Evolutionary conservation across 2,113 vertebrate species (phyloP), one percentile per base, ranked within the genome.

Genomic region (Labrus mixtus): DNA sequence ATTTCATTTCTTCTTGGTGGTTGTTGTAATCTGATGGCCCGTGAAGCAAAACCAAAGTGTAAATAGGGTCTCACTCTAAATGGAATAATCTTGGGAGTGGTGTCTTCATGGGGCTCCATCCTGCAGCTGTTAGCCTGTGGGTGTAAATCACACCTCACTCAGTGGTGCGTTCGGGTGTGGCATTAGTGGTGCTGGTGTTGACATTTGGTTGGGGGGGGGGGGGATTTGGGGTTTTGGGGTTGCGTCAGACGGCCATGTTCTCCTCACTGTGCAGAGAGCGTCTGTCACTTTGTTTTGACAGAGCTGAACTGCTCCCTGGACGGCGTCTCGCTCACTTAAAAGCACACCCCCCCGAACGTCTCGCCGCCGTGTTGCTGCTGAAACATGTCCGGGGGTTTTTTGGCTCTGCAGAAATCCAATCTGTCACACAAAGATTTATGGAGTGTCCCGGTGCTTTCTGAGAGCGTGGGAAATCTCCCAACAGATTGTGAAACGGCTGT

Each of bases 221-320:
- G 57, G 45, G 48, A 36, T 46, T 16, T 17, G 46, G 23, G 23
- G 73, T 37, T 29, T 64, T 65, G 41, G 19, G 43, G 68, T 70
- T 73, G 23, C 58, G 29, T 59, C 72, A 68, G 67, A 19, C 65
- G 25, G 57, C 50, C 68, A 8, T 6, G 53, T 61, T 36, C 41
- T 51, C 61, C 48, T 41, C 22, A 0, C 68, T 54, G 74, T 51
- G 61, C 45, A 2, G 46, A 84, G 63, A 63, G 74, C 46, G 69
- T 80, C 76, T 85, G 80, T 82, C 77, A 55, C 73, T 79, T 48
- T 87, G 83, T 87, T 89, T 85, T 77, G 79, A 87, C 87, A 76
- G 81, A 64, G 76, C 65, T 7, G 7, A 73, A 61, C 82, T 66
- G 82, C 87, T 84, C 81, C 83, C 72, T 7, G 20, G 64, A 62